Evolutionary conservation across 2,888 invertebrate genomes (phyloP), one percentile per base, ranked within the genome.

Genomic region (Epirrhoe tristata): DNA sequence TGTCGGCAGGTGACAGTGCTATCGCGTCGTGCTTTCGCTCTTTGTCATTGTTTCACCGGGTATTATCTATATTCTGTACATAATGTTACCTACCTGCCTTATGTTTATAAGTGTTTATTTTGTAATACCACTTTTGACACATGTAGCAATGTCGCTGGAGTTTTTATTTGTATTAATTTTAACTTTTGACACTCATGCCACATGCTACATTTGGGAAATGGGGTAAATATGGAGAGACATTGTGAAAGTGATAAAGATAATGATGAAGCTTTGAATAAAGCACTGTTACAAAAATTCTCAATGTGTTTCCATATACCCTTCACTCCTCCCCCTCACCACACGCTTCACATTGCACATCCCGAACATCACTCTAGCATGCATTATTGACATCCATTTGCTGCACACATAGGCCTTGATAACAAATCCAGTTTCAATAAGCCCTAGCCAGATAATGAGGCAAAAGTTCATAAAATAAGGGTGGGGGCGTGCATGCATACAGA

Each of bases 141-240:
- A 90, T 94, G 94, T 93, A 94, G 93, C 93, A 90, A 90, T 93
- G 93, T 93, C 85, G 91, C 91, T 84, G 81, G 91, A 91, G 91
- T 90, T 87, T 83, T 73, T 75, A 76, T 72, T 85, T 87, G 86
- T 85, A 87, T 86, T 89, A 87, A 87, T 88, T 90, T 89, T 87
- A 89, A 88, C 85, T 88, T 81, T 84, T 81, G 81, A 89, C 84
- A 86, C 91, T 90, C 90, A 85, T 85, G 91, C 91, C 85, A 93
- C 92, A 87, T 93, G 94, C 93, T 93, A 93, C 93, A 94, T 93
- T 83, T 93, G 93, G 93, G 93, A 93, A 93, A 92, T 93, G 94
- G 96, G 96, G 95, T 96, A 96, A 94, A 93, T 94, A 94, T 95
- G 95, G 94, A 95, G 94, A 93, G 94, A 95, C 95, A 95, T 95